These are phyloP conservation scores for Leucoraja erinaceus DNA, from an alignment of 2,113 vertebrate genomes.

Conservation along the genomic window DNA sequence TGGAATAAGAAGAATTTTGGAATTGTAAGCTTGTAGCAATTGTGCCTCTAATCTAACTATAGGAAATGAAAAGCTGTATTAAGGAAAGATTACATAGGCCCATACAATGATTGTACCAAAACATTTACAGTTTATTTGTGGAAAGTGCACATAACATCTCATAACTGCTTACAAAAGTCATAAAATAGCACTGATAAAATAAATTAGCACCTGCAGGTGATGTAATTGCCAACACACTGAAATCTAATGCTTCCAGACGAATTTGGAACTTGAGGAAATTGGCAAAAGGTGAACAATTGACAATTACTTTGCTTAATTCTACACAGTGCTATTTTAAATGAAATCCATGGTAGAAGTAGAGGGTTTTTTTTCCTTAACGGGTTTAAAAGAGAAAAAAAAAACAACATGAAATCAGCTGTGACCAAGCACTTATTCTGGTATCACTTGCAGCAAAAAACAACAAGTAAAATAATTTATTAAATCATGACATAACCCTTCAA, in stretches of 20 bases:
- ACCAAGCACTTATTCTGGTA: background rate
- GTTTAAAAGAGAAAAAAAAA: too few species aligned
- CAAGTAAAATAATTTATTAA: background rate
- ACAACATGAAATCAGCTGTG: background rate
- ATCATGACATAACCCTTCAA: background rate
- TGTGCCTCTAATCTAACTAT: too few species aligned
- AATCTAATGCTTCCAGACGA: background rate
- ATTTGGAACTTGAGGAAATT: background rate
- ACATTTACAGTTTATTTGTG: background rate
- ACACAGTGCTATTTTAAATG: background rate
- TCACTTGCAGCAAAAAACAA: too few species aligned
- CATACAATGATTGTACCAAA: background rate
- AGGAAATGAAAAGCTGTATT: too few species aligned
- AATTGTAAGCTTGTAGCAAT: too few species aligned
- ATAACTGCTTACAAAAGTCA: conserved; percentile 4
- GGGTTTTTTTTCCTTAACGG: background rate
- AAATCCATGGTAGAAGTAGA: background rate
- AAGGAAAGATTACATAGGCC: background rate
- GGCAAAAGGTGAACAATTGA: background rate
- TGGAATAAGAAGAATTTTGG: too few species aligned
- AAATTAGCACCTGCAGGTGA: conserved; percentile 1
- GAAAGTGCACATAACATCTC: conserved; percentile 6
- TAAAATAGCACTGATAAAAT: background rate
- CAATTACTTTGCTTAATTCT: background rate
- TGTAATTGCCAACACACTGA: background rate